Evolutionary conservation across 1,140 invertebrate genomes (phyloP).

Genomic region (Agrypnia vestita): DNA sequence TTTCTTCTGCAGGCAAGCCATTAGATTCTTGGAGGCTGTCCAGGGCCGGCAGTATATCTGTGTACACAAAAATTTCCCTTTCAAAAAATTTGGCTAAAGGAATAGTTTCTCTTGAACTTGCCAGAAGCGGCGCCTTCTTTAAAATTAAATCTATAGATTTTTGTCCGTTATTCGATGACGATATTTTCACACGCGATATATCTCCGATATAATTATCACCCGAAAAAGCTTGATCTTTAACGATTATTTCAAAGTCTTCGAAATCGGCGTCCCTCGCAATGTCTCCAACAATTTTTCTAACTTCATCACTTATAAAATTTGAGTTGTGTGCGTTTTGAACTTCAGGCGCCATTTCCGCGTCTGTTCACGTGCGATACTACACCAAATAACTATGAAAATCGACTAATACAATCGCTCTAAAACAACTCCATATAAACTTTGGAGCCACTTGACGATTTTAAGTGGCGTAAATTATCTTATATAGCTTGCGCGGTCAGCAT

Average conservation of each 20-base stretch:
- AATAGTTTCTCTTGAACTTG: not conserved
- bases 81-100: constrained; percentile 4
- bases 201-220: constrained; percentile 26
- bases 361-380: no score
- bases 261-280: constrained; percentile 3
- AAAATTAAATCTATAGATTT: constrained; percentile 23
- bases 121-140: not conserved
- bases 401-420: no score
- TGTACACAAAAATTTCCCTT: constrained; percentile 24
- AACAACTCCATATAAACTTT: no score
- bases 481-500: no score
- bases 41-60: not conserved
- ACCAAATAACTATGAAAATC: no score
- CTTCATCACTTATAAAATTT: not conserved
- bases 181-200: constrained; percentile 23
- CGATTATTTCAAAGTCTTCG: not conserved
- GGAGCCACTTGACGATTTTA: no score
- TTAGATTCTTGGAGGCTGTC: constrained; percentile 9
- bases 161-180: not conserved
- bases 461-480: no score
- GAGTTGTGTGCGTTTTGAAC: no score
- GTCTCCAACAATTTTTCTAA: not conserved
- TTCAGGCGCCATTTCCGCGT: no score
- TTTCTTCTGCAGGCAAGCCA: not conserved
- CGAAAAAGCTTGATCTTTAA: constrained; percentile 20